Base-by-base conservation (phyloP, 2,113 vertebrate species). In the Enhydra lutris region DNA sequence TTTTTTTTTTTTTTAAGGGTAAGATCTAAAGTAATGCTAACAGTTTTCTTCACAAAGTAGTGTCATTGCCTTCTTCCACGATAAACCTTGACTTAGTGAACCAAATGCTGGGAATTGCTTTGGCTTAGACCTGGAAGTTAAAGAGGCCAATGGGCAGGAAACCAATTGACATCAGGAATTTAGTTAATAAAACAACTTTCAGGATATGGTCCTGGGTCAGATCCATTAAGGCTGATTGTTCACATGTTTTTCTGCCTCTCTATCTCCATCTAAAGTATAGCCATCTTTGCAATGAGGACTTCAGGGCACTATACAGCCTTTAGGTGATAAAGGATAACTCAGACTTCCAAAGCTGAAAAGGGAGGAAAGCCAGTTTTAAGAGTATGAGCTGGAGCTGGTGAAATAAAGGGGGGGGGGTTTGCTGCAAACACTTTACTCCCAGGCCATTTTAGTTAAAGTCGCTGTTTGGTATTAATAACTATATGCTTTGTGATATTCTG, bases 171-270 rank as follows among this genome's bases (percentile, higher is more conserved):
- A 87, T 67, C 31, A 92, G 74, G 65, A 61, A 96, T 95, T 82
- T 96, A 96, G 86, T 92, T 96, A 95, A 96, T 96, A 74, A 98
- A 93, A 92, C 52, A 89, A 80, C 69, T 93, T 94, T 34, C 23
- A 92, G 23, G 79, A 47, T 92, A 57, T 61, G 36, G 89, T 89
- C 65, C 82, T 17, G 7, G 45, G 82, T 91, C 96, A 98, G 47
- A 87, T 86, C 82, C 65, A 95, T 96, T 97, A 96, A 93, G 55
- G 59, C 17, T 86, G 52, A 89, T 88, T 89, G n/a, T 84, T 98
- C 52, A 76, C n/a, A 84, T 80, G 55, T 82, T 85, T 90, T 87
- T 94, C 50, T 18, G 15, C n/a, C 45, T 94, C 17, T 88, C 15
- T 14, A 61, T 92, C 26, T 93, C 83, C 26, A 69, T 96, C 31